These are phyloP conservation scores for Scaptomyza caliginosa DNA, from an alignment of 2,888 invertebrate species.

Conservation along the genomic window DNA sequence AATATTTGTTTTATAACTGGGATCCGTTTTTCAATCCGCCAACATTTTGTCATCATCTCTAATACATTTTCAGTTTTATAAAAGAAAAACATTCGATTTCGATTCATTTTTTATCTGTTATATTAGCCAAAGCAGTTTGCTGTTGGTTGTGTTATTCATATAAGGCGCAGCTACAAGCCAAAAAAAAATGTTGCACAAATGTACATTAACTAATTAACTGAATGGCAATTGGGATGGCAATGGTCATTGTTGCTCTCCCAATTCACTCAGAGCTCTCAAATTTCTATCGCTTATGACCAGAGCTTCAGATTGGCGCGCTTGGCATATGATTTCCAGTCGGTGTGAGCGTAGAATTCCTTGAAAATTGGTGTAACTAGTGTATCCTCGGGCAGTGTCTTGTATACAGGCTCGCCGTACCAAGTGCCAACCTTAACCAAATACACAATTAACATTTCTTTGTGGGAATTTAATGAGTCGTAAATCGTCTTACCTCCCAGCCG, in stretches of 20 bases:
- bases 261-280: not conserved
- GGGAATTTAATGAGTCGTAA: not conserved
- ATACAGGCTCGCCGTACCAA: slow-evolving; percentile 93
- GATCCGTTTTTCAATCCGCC: too few species aligned
- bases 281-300: slow-evolving; percentile 84
- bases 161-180: slow-evolving; percentile 57
- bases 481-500: slow-evolving; percentile 91
- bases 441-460: not conserved
- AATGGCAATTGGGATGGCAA: not conserved
- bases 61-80: not conserved
- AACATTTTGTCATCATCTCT: too few species aligned
- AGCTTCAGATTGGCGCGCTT: slow-evolving; percentile 85
- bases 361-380: slow-evolving; percentile 87
- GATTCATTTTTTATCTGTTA: slow-evolving; percentile 18
- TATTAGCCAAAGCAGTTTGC: slow-evolving; percentile 41
- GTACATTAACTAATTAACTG: slow-evolving; percentile 52
- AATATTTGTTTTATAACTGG: not conserved
- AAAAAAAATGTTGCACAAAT: slow-evolving; percentile 55
- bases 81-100: not conserved
- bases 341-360: slow-evolving; percentile 90
- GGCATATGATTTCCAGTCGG: slow-evolving; percentile 85
- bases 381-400: slow-evolving; percentile 88
- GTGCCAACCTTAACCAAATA: slow-evolving; percentile 87
- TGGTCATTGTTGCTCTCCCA: not conserved
- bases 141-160: slow-evolving; percentile 47